A percentile compares a stretch with the other conserved stretches of the same genome.
Conservation (phyloP, 2,888 invertebrate genomes). For the Calameuta pallipes region DNA sequence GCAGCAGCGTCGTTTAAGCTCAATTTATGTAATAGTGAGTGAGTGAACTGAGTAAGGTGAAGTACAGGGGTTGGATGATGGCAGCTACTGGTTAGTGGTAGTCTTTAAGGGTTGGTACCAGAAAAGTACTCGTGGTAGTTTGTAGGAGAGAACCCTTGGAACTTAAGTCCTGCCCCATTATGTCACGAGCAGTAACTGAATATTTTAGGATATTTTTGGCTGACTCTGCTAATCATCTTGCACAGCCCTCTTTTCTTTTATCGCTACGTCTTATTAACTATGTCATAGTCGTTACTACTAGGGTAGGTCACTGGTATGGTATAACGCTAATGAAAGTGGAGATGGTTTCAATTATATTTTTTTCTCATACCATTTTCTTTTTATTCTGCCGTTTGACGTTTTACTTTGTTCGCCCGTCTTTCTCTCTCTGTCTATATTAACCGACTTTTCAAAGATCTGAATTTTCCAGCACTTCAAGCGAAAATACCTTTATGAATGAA, state of each 20-base stretch:
- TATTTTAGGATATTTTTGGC: slow-evolving; percentile 42
- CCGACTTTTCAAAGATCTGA: too few species aligned
- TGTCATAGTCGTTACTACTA: neutral
- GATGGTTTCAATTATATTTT: neutral
- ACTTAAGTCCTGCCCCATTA: slow-evolving; percentile 39
- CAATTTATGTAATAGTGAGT: slow-evolving; percentile 47
- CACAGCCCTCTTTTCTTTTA: slow-evolving; percentile 1
- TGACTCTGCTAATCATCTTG: slow-evolving; percentile 1
- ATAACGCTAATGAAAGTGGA: neutral
- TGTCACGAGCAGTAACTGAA: slow-evolving; percentile 40
- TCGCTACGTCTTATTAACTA: neutral
- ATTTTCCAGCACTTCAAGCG: too few species aligned
- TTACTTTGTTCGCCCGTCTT: neutral
- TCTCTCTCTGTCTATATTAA: slow-evolving; percentile 1
- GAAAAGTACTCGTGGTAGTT: neutral
- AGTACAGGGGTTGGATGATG: neutral
- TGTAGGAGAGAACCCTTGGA: slow-evolving; percentile 26
- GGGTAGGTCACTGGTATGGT: neutral
- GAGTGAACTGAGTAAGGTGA: slow-evolving; percentile 16
- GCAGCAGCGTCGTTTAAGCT: slow-evolving; percentile 37
- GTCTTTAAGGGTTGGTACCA: neutral
- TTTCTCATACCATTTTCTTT: slow-evolving; percentile 26
- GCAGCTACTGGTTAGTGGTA: neutral
- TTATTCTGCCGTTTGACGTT: slow-evolving; percentile 15
- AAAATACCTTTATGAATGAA: too few species aligned